Base-by-base conservation (phyloP, 2,888 invertebrate genomes). In the Himalopsyche tibetana region DNA sequence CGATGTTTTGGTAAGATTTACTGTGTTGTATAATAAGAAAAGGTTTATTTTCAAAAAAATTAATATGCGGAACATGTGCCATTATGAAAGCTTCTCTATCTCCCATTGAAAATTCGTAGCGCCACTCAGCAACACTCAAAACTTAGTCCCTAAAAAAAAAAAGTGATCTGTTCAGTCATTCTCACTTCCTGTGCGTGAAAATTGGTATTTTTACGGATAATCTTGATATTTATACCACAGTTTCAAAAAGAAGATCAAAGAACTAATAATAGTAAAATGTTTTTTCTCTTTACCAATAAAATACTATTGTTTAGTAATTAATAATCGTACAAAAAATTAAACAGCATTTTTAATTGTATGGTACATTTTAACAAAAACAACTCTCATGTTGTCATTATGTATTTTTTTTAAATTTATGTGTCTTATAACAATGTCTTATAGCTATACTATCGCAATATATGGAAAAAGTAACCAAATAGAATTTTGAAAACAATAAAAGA, bases 151-250 rank as follows among this genome's bases (percentile, higher is more conserved):
- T 63, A 5, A 63, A 63, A 63, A 63, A 63, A 63, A 63, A 19
- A 63, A 63, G 63, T 28, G 6, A 63, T 63, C 19, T 63, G 63
- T 63, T 63, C 63, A 63, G 28, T 63, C 63, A 63, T 63, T 63
- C 63, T 28, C 63, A 63, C 63, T 63, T 63, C 63, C 63, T 63
- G 63, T 28, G 63, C 28, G 63, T 63, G 63, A 63, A 63, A 63
- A 19, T 63, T 19, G 19, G 63, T 19, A 28, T 63, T 63, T 63
- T 19, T 63, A 63, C 63, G 19, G 19, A 19, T 19, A 63, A 63
- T 63, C 28, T 63, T 8, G 63, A 63, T 19, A 63, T 6, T 63
- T 19, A 63, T 28, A 63, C 4, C n/a, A 8, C n/a, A 9, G 19
- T 63, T 19, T 63, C 19, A 19, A 63, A 19, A 63, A 63, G 28